Evolutionary conservation across 1,140 invertebrate genomes (phyloP).

Genomic region (Drosophila leontia): DNA sequence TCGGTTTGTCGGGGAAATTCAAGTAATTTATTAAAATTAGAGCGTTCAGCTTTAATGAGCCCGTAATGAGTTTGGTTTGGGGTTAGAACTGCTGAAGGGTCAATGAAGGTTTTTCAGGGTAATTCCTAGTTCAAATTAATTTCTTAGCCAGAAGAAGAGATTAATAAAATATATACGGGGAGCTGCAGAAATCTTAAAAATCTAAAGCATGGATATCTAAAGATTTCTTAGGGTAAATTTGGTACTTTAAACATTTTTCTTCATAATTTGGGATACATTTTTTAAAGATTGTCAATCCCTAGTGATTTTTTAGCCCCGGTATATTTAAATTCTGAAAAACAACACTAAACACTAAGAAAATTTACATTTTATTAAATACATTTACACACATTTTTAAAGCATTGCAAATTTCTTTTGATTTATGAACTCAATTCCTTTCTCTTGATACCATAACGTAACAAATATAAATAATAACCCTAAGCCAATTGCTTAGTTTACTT

Average conservation of each 20-base stretch:
- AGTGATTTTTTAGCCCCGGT: neutral
- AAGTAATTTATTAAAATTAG: conserved; percentile 53
- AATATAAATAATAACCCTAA: neutral
- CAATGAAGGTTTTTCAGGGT: neutral
- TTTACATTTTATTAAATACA: neutral
- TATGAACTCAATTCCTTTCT: neutral
- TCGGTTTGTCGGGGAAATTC: conserved; percentile 20
- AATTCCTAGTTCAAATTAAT: neutral
- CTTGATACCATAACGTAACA: neutral
- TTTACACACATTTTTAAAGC: neutral
- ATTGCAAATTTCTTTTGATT: neutral
- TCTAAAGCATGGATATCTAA: too few species aligned
- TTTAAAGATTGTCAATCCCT: neutral
- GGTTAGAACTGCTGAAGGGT: neutral
- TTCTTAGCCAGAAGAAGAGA: neutral
- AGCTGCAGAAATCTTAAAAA: neutral
- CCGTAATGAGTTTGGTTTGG: conserved; percentile 24
- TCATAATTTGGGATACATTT: neutral
- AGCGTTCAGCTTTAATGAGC: conserved; percentile 41
- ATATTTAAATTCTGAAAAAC: neutral
- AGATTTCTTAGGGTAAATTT: too few species aligned
- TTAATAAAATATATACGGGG: neutral
- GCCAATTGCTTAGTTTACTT: neutral
- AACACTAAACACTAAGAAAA: neutral
- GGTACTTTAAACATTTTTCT: neutral